phyloP scores from a whole-genome alignment of 2,888 invertebrate genomes.

The Taphrorychus bicolor region DNA sequence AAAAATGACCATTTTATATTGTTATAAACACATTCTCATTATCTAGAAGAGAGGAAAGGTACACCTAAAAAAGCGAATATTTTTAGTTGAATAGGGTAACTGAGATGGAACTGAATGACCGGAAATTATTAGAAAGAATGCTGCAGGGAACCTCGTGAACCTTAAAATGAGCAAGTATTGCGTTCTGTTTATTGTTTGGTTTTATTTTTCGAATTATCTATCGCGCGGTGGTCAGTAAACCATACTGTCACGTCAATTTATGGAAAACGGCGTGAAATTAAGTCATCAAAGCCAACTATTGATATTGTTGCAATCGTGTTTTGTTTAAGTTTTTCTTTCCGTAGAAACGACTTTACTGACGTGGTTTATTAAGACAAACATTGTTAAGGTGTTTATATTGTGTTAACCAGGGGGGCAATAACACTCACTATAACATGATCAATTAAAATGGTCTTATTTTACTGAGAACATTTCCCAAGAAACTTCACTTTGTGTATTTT shows the following conservation, averaged over 20 bases:
- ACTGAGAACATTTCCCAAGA: no score
- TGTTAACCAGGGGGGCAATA: no score
- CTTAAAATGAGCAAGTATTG: background rate
- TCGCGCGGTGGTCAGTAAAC: background rate
- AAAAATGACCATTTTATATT: no score
- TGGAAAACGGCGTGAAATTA: background rate
- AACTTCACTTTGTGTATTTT: no score
- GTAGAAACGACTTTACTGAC: background rate
- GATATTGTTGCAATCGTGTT: background rate
- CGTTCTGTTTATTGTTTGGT: background rate
- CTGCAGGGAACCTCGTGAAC: background rate
- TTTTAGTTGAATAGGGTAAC: background rate
- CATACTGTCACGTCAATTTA: background rate
- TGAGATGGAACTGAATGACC: background rate
- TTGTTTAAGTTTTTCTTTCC: background rate
- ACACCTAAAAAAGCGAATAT: background rate
- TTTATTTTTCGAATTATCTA: background rate
- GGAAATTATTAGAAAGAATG: background rate
- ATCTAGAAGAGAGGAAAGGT: background rate
- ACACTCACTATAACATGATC: no score
- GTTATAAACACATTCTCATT: background rate
- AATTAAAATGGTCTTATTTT: no score
- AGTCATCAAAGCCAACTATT: background rate
- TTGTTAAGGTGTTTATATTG: background rate
- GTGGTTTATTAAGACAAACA: background rate